phyloP scores from a whole-genome alignment of 2,888 invertebrate species.

The Cheilosia variabilis region DNA sequence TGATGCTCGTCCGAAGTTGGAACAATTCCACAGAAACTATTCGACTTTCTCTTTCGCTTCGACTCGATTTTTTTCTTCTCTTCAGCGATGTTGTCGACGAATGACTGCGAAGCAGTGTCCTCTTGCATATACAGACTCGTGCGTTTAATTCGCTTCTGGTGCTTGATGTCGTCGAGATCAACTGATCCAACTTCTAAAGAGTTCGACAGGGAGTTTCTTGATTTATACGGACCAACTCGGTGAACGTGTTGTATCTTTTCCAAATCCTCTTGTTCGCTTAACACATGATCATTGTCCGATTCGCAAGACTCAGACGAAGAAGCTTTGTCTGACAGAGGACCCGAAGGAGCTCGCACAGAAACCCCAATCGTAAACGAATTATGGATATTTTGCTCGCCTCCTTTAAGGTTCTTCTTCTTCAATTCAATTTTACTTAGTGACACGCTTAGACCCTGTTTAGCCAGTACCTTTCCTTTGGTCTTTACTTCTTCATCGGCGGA shows the following conservation, averaged over 20 bases:
- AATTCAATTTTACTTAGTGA: conserved; percentile 70
- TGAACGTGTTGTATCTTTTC: conserved; percentile 77
- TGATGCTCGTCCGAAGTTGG: conserved; percentile 4
- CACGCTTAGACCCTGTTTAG: conserved; percentile 63
- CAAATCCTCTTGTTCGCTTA: conserved; percentile 76
- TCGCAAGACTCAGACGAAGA: conserved; percentile 2
- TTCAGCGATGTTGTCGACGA: conserved; percentile 78
- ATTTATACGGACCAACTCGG: conserved; percentile 30
- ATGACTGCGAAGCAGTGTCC: conserved; percentile 79
- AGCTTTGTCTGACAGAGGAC: background rate
- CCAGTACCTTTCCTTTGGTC: conserved; percentile 1
- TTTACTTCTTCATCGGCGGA: conserved; percentile 20
- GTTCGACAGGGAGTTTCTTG: conserved; percentile 38
- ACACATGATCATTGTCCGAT: conserved; percentile 2
- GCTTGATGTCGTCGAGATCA: background rate
- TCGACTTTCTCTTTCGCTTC: conserved; percentile 79
- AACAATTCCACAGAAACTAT: conserved; percentile 78
- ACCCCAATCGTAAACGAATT: conserved; percentile 77
- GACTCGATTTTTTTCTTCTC: conserved; percentile 59
- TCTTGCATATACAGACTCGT: conserved; percentile 70
- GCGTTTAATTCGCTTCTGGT: conserved; percentile 38
- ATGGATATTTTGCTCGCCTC: conserved; percentile 39
- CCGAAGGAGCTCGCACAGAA: conserved; percentile 31
- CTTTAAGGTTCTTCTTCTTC: conserved; percentile 42
- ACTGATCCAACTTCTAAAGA: background rate